Base-by-base conservation (phyloP, 2,797 vertebrate genomes). In the Liasis olivaceus region DNA sequence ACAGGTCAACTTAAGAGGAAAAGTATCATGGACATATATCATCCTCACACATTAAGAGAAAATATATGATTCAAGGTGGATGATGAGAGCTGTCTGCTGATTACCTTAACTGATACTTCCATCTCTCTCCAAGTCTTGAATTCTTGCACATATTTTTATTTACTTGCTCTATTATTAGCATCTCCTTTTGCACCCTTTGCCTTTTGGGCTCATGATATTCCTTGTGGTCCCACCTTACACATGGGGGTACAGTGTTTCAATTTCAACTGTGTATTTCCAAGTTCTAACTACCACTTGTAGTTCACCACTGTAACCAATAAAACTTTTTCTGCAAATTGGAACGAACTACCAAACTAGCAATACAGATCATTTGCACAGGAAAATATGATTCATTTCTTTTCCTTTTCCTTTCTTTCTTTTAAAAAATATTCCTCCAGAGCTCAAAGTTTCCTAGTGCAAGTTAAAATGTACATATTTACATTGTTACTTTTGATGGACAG, bases 401-500 rank as follows among this genome's bases (percentile, higher is more conserved):
- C 15, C 24, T n/a, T 56, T 7, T 9, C 69, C 51, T 56, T 88
- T 14, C 31, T 69, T 22, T 56, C 28, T 54, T 93, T 96, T 2
- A 36, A 22, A 66, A 77, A 47, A 60, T 5, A n/a, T 47, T 36
- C 4, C 24, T 64, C 87, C 51, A 59, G 47, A 17, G 91, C 77
- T 17, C 94, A 97, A 97, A 96, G 95, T 96, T 97, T 95, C 54
- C 92, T 93, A 88, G 93, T 95, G 93, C 95, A 94, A 95, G 4
- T 96, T 87, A 94, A 96, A 96, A 96, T 95, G 96, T 94, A 94
- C 94, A 96, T 94, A 94, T 94, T 96, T 97, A 96, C 96, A 96
- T 95, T 96, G 95, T 97, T 98, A 97, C 94, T 98, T 98, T 97
- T 98, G 97, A 98, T 96, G 96, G 97, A 98, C 97, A 98, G 97